These are phyloP conservation scores for Rhinatrema bivittatum DNA, from an alignment of 2,797 vertebrate species.

Conservation along the genomic window DNA sequence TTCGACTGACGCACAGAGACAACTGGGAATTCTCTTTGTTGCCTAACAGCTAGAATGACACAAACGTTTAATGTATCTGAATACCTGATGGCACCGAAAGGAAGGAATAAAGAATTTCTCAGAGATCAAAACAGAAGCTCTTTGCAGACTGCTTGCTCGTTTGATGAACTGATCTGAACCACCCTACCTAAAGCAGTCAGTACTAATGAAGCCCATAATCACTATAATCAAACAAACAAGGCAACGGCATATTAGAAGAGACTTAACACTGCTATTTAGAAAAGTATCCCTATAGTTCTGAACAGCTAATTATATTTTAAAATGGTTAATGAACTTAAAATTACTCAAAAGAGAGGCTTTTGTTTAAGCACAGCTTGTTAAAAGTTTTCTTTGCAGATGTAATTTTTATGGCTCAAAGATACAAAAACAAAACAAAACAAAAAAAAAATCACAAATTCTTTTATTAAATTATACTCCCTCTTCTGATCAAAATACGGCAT, in stretches of 20 bases:
- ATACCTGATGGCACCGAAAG: no score
- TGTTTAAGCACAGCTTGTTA: no score
- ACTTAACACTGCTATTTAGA: constrained; percentile 37
- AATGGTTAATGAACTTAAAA: constrained; percentile 27
- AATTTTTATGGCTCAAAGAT: no score
- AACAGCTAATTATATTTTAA: constrained; percentile 34
- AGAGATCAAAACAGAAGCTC: constrained; percentile 17
- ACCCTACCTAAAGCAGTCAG: constrained; percentile 33
- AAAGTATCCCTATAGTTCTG: constrained; percentile 27
- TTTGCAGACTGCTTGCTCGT: constrained; percentile 20
- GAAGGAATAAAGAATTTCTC: constrained; percentile 1
- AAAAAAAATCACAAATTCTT: no score
- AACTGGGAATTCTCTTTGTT: no score
- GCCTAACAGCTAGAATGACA: no score
- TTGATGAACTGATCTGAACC: constrained; percentile 31
- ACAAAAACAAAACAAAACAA: no score
- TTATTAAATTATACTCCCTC: no score
- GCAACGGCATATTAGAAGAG: constrained; percentile 36
- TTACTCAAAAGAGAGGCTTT: neutral
- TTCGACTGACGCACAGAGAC: no score
- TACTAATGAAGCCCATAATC: constrained; percentile 46
- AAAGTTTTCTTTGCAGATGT: no score
- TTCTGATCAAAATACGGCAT: no score
- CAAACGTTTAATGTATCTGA: no score
- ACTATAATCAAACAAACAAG: constrained; percentile 53